Evolutionary conservation across 2,113 vertebrate genomes (phyloP).

Genomic region (Bolborhynchus lineola): DNA sequence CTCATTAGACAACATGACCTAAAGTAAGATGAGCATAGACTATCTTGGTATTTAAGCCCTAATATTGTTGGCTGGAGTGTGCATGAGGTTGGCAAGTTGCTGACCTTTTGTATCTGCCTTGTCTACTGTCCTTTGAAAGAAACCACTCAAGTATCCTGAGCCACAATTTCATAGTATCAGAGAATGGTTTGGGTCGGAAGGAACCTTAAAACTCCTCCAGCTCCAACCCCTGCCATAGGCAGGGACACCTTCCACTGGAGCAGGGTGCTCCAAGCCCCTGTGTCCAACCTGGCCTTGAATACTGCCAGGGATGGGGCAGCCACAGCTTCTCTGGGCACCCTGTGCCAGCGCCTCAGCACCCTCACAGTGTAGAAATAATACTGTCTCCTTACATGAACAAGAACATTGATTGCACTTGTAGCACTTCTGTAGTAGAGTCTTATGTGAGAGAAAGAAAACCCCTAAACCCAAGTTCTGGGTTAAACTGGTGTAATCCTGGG

Average conservation of each 20-base stretch:
- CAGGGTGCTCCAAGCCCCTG: not conserved
- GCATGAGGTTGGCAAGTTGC: not conserved
- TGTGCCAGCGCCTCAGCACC: not conserved
- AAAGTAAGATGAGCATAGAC: not conserved
- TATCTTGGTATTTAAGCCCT: not conserved
- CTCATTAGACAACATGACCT: not conserved
- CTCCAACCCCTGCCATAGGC: fast-evolving
- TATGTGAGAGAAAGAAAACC: not conserved
- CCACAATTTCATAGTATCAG: not conserved
- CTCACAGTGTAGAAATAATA: not conserved
- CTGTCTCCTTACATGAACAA: fast-evolving
- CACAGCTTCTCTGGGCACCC: no score
- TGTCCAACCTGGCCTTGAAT: not conserved
- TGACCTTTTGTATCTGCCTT: not conserved
- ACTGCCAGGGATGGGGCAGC: not conserved
- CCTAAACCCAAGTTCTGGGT: not conserved
- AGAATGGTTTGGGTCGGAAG: not conserved
- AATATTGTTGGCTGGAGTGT: not conserved
- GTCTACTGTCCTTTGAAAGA: not conserved
- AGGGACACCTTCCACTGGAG: not conserved
- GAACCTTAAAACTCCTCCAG: not conserved
- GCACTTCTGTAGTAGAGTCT: not conserved
- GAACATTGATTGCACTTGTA: not conserved
- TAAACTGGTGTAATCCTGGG: slow-evolving; percentile 12
- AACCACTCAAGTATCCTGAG: not conserved